Evolutionary conservation across 1,140 invertebrate species (phyloP).

Genomic region (Ceratitis capitata): DNA sequence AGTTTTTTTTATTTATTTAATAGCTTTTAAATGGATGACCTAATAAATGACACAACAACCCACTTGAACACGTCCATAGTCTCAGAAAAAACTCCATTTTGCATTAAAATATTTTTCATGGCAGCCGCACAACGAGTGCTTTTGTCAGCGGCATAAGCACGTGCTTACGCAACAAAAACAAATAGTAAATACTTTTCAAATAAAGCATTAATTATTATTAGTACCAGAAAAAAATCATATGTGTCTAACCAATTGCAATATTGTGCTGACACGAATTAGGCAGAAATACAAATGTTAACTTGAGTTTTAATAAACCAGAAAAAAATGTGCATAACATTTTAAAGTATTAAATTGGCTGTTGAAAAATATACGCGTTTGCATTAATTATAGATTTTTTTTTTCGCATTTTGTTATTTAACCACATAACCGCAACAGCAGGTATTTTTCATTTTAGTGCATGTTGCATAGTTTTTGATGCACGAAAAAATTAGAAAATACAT

Average conservation of each 20-base stretch:
- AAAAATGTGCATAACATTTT: not conserved
- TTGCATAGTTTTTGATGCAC: too few species aligned
- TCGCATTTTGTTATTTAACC: not conserved
- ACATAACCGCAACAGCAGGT: slow-evolving; percentile 15
- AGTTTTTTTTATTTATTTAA: too few species aligned
- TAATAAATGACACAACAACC: too few species aligned
- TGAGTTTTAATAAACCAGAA: not conserved
- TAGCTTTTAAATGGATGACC: too few species aligned
- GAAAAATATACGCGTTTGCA: not conserved
- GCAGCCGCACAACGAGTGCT: not conserved
- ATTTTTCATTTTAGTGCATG: too few species aligned
- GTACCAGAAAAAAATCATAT: not conserved
- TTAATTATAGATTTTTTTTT: not conserved
- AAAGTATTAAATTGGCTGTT: not conserved
- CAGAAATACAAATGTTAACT: not conserved
- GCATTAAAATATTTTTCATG: not conserved
- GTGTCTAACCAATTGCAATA: not conserved
- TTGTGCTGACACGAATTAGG: not conserved
- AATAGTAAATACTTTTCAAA: too few species aligned
- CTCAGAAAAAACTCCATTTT: not conserved
- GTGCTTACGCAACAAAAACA: not conserved
- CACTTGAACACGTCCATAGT: too few species aligned
- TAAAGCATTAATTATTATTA: not conserved
- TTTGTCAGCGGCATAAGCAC: not conserved
- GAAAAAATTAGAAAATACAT: too few species aligned